A percentile compares a stretch with the other conserved stretches of the same genome.
Conservation (phyloP, 2,113 vertebrate species). For the Phylloscopus trochiloides region DNA sequence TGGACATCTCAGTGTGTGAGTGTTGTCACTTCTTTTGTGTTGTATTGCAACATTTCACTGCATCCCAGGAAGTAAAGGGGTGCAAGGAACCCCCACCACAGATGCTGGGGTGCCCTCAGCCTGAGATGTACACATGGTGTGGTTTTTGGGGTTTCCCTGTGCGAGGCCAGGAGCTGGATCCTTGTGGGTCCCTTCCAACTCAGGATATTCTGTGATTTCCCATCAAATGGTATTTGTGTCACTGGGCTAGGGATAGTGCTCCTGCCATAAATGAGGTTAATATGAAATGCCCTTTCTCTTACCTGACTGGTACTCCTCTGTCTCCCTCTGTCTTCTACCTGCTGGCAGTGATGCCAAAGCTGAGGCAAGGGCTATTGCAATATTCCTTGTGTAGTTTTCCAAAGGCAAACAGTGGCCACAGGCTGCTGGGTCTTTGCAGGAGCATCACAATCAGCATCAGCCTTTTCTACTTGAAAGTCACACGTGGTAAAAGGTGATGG, state of each 20-base stretch:
- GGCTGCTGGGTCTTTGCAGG: background rate
- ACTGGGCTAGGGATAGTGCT: background rate
- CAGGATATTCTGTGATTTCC: background rate
- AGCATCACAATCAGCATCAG: background rate
- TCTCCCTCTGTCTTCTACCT: background rate
- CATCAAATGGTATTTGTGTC: background rate
- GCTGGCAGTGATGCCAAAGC: background rate
- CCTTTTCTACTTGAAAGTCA: background rate
- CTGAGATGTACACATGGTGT: background rate
- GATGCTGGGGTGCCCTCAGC: background rate
- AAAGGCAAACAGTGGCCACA: background rate
- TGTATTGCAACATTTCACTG: too few relatives aligned
- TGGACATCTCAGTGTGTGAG: too few relatives aligned
- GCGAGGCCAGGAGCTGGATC: background rate
- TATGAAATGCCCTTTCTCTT: background rate
- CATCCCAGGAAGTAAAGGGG: fast-evolving
- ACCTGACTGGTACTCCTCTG: background rate
- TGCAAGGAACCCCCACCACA: background rate
- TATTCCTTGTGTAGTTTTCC: background rate
- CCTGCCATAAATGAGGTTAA: background rate
- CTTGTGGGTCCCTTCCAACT: background rate
- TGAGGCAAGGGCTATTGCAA: background rate
- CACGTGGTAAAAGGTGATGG: background rate
- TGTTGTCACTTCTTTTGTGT: too few relatives aligned
- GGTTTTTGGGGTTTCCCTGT: background rate